Evolutionary conservation across 2,888 invertebrate species (phyloP).

Genomic region (Campoplex nolae): DNA sequence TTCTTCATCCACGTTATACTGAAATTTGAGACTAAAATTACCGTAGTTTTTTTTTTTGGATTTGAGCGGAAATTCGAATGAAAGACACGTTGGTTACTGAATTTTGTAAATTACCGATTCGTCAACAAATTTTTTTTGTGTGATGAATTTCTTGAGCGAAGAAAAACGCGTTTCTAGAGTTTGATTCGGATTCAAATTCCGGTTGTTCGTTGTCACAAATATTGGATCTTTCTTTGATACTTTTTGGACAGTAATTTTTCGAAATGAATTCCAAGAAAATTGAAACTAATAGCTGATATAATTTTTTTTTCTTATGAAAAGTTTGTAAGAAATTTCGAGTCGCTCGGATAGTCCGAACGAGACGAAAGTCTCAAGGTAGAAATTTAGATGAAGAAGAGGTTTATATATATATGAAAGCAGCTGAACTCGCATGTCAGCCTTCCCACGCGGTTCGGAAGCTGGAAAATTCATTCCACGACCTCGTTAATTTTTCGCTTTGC

Average conservation of each 20-base stretch:
- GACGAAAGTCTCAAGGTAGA: constrained; percentile 1
- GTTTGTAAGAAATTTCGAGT: neutral
- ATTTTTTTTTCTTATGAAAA: neutral
- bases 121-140: neutral
- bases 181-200: neutral
- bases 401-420: constrained; percentile 10
- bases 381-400: constrained; percentile 38
- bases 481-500: constrained; percentile 79
- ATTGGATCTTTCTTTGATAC: neutral
- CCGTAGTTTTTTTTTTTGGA: neutral
- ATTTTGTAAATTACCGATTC: neutral
- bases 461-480: constrained; percentile 73
- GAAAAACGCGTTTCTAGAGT: neutral
- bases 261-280: neutral
- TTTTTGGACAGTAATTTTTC: neutral
- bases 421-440: constrained; percentile 19
- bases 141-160: neutral
- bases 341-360: neutral
- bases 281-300: neutral
- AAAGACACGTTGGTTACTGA: too few relatives aligned
- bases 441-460: constrained; percentile 50
- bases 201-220: neutral
- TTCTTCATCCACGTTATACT: neutral
- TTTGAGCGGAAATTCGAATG: too few relatives aligned
- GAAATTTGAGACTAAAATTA: neutral